Percentiles rank a stretch among this genome's conserved stretches.
Conservation (phyloP, 2,113 vertebrate species). For the Eclectus roratus region DNA sequence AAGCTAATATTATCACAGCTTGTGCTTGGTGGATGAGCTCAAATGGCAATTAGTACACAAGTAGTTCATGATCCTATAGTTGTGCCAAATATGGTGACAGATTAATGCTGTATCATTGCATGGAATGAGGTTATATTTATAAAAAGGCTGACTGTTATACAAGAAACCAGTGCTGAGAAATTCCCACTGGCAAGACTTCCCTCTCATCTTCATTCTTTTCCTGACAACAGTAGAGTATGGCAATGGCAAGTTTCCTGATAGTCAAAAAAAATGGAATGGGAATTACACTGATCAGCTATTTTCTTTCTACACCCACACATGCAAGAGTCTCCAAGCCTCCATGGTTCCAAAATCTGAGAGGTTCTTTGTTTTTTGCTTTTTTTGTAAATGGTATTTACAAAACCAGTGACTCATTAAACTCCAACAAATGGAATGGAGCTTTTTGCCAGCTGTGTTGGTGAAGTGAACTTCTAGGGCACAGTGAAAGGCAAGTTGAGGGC, state of each 20-base stretch:
- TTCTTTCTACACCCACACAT: neutral
- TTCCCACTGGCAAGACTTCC: neutral
- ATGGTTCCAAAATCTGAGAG: neutral
- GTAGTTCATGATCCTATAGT: neutral
- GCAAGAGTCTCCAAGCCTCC: neutral
- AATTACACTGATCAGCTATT: neutral
- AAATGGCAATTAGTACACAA: slow-evolving; percentile 21
- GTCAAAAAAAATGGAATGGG: neutral
- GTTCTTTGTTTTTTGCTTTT: neutral
- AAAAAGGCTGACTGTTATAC: slow-evolving; percentile 15
- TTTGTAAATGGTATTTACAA: neutral
- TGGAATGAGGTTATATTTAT: slow-evolving; percentile 30
- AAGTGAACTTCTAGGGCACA: neutral
- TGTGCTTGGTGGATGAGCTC: neutral
- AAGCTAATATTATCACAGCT: slow-evolving; percentile 25
- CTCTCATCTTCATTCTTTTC: slow-evolving; percentile 12
- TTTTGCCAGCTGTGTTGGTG: neutral
- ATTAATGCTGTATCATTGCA: slow-evolving; percentile 13
- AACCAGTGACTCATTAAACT: neutral
- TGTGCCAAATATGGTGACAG: slow-evolving; percentile 12
- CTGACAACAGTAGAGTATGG: neutral
- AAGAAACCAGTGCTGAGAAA: slow-evolving; percentile 22
- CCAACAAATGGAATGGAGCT: neutral
- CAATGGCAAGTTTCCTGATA: neutral
- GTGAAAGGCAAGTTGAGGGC: neutral